A percentile compares a stretch with the other conserved stretches of the same genome.
These are phyloP conservation scores for Laticauda colubrina DNA, from an alignment of 2,113 vertebrate genomes.

Conservation along the genomic window DNA sequence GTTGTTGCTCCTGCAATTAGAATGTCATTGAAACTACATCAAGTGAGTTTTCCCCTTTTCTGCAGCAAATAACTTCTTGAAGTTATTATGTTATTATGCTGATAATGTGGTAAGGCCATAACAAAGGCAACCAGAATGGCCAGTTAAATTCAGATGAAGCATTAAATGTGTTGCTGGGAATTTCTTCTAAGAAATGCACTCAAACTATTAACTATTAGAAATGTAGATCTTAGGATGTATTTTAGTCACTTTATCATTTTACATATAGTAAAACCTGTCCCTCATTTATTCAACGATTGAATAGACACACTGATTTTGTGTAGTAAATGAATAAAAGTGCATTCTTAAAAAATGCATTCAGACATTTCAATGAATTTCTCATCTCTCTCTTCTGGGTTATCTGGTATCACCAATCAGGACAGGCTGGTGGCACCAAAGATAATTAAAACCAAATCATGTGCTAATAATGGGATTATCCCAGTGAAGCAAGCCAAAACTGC, in stretches of 20 bases:
- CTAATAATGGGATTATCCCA: neutral
- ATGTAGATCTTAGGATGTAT: neutral
- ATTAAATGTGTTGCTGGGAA: neutral
- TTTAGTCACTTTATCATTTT: neutral
- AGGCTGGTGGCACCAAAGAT: neutral
- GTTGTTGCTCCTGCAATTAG: constrained; percentile 92
- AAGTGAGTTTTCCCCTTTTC: constrained; percentile 70
- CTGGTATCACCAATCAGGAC: neutral
- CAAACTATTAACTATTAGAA: neutral
- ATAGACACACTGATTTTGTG: neutral
- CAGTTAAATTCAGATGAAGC: neutral
- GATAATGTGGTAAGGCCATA: neutral
- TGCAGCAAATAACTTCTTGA: neutral
- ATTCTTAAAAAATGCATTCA: neutral
- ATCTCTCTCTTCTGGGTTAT: neutral
- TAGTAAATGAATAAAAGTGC: neutral
- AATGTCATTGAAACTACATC: constrained; percentile 97
- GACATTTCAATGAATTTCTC: neutral
- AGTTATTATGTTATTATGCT: neutral
- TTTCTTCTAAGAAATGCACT: constrained; percentile 24
- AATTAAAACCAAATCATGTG: neutral
- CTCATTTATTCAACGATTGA: neutral
- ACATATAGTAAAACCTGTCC: neutral
- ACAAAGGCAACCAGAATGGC: neutral
- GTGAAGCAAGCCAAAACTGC: neutral